These are phyloP conservation scores for Gobio occitaniae DNA, from an alignment of 2,797 vertebrate genomes.

Conservation along the genomic window DNA sequence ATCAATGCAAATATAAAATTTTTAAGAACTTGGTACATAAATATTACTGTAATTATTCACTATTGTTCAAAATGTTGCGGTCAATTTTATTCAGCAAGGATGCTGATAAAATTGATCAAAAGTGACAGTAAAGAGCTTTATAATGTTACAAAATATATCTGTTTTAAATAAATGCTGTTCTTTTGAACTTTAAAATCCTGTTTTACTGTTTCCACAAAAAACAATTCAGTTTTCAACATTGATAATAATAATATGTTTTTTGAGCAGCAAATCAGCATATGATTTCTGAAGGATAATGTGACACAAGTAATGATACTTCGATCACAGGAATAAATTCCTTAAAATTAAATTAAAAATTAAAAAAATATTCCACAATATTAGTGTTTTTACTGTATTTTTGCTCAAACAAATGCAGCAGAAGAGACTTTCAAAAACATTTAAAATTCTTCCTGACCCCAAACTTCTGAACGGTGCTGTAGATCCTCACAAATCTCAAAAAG, in stretches of 20 bases:
- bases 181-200: neutral
- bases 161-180: neutral
- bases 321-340: neutral
- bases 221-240: neutral
- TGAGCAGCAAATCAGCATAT: neutral
- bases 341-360: neutral
- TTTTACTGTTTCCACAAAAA: neutral
- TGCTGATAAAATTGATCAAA: neutral
- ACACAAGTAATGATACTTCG: neutral
- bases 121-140: neutral
- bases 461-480: neutral
- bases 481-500: neutral
- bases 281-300: neutral
- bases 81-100: too few relatives aligned
- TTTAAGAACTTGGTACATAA: neutral
- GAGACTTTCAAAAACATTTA: neutral
- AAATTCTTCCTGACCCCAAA: neutral
- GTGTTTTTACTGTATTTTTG: neutral
- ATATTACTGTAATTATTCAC: too few relatives aligned
- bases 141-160: neutral
- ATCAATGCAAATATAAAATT: neutral
- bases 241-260: neutral
- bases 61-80: too few relatives aligned
- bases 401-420: neutral
- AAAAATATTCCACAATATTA: neutral